Evolutionary conservation across 2,797 vertebrate species (phyloP), one percentile per base, ranked within the genome.

Genomic region (Galaxias olidus): DNA sequence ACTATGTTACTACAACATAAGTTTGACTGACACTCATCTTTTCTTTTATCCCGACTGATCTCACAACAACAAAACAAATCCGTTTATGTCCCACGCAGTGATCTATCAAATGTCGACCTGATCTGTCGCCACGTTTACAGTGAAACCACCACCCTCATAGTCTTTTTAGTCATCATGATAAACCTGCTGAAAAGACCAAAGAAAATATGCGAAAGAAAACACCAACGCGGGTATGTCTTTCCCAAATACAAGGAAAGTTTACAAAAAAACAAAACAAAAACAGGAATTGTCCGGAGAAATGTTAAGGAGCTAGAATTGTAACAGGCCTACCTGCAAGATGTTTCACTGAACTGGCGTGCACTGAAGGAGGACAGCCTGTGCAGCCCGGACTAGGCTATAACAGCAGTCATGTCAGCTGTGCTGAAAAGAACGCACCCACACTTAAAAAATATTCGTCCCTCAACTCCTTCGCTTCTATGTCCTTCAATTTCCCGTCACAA

Each of bases 401-500:
- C 79, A 72, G 53, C 13, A 55, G 10, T 9, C 30, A 8, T 40
- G 53, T 40, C 53, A 62, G 19, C 14, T 9, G 8, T 10, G 18
- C 43, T 13, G 19, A 8, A 18, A 19, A 15, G 30, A 49, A 53
- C 52, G 53, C 73, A 13, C 54, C 30, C 66, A 42, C 45, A n/a
- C 66, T 58, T 30, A 30, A 30, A n/a, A 30, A 30, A 30, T 30
- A 6, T 30, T 30, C 30, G 30, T 30, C 30, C 6, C 30, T 30
- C 30, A 30, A 30, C 30, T 30, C 30, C 2, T 10, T 65, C 59
- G 18, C 81, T 82, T 76, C 71, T 44, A 69, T 54, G 69, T 80
- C 83, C 85, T 90, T 77, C 80, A 88, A 80, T 86, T 75, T 76
- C 77, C 76, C 88, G 88, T 86, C 75, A 79, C 76, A 86, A 85